A percentile compares a stretch with the other conserved stretches of the same genome.
Evolutionary conservation across 2,888 invertebrate genomes (phyloP).

Genomic region (Tethea ocularis): DNA sequence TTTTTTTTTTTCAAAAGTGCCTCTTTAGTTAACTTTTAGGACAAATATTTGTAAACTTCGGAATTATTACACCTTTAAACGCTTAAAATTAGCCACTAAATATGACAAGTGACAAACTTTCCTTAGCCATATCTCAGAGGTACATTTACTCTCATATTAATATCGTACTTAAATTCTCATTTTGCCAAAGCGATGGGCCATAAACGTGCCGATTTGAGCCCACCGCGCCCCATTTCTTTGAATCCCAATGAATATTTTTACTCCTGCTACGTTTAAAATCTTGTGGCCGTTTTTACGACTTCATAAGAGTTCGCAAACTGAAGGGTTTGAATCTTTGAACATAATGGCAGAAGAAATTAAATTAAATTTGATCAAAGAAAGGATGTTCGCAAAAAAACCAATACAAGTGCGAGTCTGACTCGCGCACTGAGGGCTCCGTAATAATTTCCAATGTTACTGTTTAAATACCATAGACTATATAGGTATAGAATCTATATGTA

Average conservation of each 20-base stretch:
- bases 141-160: slow-evolving; percentile 40
- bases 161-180: slow-evolving; percentile 54
- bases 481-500: too few relatives aligned
- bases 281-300: slow-evolving; percentile 1
- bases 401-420: too few relatives aligned
- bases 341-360: background rate
- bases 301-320: background rate
- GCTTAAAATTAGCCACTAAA: background rate
- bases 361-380: slow-evolving; percentile 3
- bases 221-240: slow-evolving; percentile 19
- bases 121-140: slow-evolving; percentile 16
- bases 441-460: too few relatives aligned
- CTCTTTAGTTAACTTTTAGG: too few relatives aligned
- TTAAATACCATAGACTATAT: too few relatives aligned
- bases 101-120: slow-evolving; percentile 2
- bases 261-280: slow-evolving; percentile 13
- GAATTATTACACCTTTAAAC: background rate
- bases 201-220: slow-evolving; percentile 42
- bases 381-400: background rate
- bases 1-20: too few relatives aligned
- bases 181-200: slow-evolving; percentile 36
- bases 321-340: background rate
- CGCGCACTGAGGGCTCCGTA: too few relatives aligned
- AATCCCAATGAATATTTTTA: slow-evolving; percentile 30
- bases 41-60: too few relatives aligned